These are phyloP conservation scores for Empis livida DNA, from an alignment of 2,888 invertebrate species.

Conservation along the genomic window DNA sequence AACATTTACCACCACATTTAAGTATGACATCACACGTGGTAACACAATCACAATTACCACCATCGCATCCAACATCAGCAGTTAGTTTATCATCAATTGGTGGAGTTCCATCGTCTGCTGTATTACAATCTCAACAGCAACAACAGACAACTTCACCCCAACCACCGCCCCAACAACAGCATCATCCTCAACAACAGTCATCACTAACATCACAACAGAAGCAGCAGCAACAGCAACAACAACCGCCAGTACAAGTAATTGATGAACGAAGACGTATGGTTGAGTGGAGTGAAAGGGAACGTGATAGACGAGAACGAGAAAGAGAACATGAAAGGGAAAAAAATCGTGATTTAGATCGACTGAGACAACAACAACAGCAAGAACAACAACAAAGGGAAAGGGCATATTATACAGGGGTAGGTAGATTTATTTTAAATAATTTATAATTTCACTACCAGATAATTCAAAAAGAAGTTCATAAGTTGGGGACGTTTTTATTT, in stretches of 20 bases:
- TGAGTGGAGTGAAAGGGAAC: conserved; percentile 11
- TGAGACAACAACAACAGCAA: conserved; percentile 17
- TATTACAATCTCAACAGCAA: conserved; percentile 2
- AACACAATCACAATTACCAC: conserved; percentile 2
- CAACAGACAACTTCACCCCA: conserved; percentile 1
- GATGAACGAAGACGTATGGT: conserved; percentile 11
- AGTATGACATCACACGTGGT: conserved; percentile 9
- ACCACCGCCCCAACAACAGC: conserved; percentile 1
- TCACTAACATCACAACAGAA: neutral
- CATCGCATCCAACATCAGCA: conserved; percentile 6
- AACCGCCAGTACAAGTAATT: neutral
- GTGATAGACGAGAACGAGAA: conserved; percentile 7
- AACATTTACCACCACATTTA: conserved; percentile 8
- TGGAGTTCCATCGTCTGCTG: neutral
- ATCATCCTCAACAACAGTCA: conserved; percentile 3
- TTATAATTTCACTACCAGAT: no score
- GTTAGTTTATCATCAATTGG: conserved; percentile 9
- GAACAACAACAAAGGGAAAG: conserved; percentile 12
- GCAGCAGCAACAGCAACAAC: neutral
- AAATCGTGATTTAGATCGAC: conserved; percentile 10
- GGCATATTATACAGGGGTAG: neutral
- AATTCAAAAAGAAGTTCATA: no score
- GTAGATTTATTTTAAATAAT: neutral
- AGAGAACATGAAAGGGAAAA: conserved; percentile 10
- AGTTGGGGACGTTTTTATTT: no score